Base-by-base conservation (phyloP, 2,113 vertebrate genomes). In the Oceanites oceanicus region DNA sequence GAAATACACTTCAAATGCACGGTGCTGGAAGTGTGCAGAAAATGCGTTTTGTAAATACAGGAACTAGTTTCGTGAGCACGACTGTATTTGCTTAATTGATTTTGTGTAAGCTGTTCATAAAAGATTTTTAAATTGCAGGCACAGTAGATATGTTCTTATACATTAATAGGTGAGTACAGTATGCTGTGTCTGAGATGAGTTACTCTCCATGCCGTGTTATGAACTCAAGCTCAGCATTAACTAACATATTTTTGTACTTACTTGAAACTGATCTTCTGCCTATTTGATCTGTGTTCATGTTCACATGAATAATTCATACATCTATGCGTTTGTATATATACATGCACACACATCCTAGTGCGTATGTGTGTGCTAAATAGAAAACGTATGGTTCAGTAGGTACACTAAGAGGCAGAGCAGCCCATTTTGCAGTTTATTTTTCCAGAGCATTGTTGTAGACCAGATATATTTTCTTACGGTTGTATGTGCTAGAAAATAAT, bases 241-340 rank as follows among this genome's bases (percentile, higher is more conserved):
- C 47, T 62, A 40, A 53, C 53, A 4, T 59, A 14, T 78, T 95
- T 94, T 62, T 76, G 66, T 86, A 38, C 55, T 91, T 81, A 47
- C 17, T 87, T 62, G 80, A 89, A 93, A 81, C 73, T 13, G 73
- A 76, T 92, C 78, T 84, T 72, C 63, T 95, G 56, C 77, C 77
- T 26, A 71, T 81, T 89, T 42, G 89, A 88, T 92, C 80, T 85
- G 56, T 94, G 70, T 92, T 95, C 70, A 32, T 38, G 49, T 96
- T 86, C 73, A 79, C 53, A 19, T 91, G 86, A 96, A 91, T 95
- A 91, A 94, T 88, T 91, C 73, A 82, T 50, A 36, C 27, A 1
- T 32, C 3, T 19, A 3, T 42, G 79, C 10, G 1, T 80, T 86
- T 50, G 38, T 83, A 6, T 72, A 30, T 13, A 30, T 19, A 49